phyloP scores from a whole-genome alignment of 2,797 vertebrate species.

The Hafferia zeledoni region DNA sequence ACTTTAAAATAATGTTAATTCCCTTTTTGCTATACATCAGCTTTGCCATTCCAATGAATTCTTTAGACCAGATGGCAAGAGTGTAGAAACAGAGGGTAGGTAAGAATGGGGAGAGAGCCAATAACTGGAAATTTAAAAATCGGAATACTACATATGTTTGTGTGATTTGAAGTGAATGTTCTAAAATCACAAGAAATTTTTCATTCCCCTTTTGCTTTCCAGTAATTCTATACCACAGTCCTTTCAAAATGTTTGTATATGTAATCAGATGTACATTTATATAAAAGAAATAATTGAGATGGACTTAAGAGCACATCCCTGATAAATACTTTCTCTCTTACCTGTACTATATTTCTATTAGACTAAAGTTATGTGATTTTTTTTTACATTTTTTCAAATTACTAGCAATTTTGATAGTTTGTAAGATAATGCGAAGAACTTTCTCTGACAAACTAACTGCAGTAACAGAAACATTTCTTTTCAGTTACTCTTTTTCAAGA shows the following conservation, averaged over 20 bases:
- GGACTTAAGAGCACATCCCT: conserved; percentile 87
- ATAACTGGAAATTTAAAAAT: conserved; percentile 59
- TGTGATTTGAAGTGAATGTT: conserved; percentile 74
- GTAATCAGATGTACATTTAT: conserved; percentile 88
- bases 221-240: conserved; percentile 75
- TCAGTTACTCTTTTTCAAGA: conserved; percentile 89
- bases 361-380: conserved; percentile 86
- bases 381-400: conserved; percentile 88
- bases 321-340: conserved; percentile 85
- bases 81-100: conserved; percentile 43
- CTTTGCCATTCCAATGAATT: conserved; percentile 65
- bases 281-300: conserved; percentile 80
- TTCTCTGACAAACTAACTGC: conserved; percentile 89
- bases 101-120: conserved; percentile 39
- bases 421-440: conserved; percentile 87
- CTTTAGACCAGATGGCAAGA: conserved; percentile 64
- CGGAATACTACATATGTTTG: conserved; percentile 39
- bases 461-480: conserved; percentile 88
- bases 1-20: conserved; percentile 62
- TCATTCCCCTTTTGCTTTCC: conserved; percentile 77
- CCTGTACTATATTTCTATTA: conserved; percentile 89
- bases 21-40: conserved; percentile 60
- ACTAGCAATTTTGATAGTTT: conserved; percentile 90
- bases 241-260: conserved; percentile 85
- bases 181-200: conserved; percentile 71